A percentile compares a stretch with the other conserved stretches of the same genome.
Evolutionary conservation across 1,140 invertebrate species (phyloP).

Genomic region (Eupristina koningsbergeri): DNA sequence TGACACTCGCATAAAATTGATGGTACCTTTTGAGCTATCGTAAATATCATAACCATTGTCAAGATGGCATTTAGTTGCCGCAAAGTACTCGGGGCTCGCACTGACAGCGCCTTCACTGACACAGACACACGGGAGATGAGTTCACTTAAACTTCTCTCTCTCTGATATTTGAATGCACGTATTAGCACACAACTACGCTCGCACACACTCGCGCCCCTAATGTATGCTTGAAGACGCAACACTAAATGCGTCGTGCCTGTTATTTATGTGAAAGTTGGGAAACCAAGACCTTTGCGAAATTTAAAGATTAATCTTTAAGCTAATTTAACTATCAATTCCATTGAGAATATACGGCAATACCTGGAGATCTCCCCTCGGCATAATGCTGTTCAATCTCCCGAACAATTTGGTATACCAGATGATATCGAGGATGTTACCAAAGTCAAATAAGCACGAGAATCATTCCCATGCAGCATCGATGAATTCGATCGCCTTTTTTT

Average conservation of each 20-base stretch:
- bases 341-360: background rate
- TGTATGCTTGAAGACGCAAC: background rate
- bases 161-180: background rate
- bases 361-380: background rate
- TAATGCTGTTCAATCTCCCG: background rate
- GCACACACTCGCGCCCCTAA: no score
- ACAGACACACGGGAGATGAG: background rate
- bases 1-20: background rate
- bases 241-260: background rate
- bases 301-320: background rate
- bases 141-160: background rate
- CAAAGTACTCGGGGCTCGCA: background rate
- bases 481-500: background rate
- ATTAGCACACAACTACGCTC: no score
- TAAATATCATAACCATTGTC: background rate
- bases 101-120: background rate
- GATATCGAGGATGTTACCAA: background rate
- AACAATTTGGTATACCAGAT: background rate
- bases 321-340: background rate
- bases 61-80: background rate
- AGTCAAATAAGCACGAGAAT: background rate
- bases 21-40: background rate
- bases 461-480: no score
- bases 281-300: background rate
- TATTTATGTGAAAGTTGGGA: background rate